Base-by-base conservation (phyloP, 2,113 vertebrate species). In the Alethe diademata region DNA sequence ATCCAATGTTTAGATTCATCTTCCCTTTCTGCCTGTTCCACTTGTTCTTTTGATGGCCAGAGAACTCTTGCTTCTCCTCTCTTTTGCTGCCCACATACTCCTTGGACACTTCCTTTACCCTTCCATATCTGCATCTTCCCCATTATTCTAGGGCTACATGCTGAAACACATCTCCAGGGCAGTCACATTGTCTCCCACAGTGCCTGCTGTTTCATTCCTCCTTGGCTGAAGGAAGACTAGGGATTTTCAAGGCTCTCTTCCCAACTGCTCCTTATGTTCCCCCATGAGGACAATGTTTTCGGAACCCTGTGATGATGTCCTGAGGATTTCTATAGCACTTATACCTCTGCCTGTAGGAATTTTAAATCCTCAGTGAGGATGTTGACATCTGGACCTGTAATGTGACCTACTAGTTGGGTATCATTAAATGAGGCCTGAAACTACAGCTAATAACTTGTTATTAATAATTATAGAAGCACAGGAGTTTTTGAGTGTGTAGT, bases 41-140 rank as follows among this genome's bases (percentile, higher is more conserved):
- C 36, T 73, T 62, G 23, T 73, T 35, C 29, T 66, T 79, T 40
- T 43, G 36, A 54, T 69, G 58, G 14, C n/a, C 31, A 42, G 53
- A 85, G 28, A 56, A 35, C 26, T 66, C 31, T 67, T 82, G 15
- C 57, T 75, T 43, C 43, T n/a, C 6, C 12, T 10, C 3, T 35
- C 22, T 72, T 91, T 40, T 74, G 38, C 0, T 0, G 12, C 23
- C 33, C 14, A 1, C 1, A 0, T 71, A 9, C 20, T 66, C 40
- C 45, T 40, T 57, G 62, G 35, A 72, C 48, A 20, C 5, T 45
- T 19, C 26, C 25, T 42, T 70, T 57, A 14, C 33, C 72, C 15
- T 22, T 8, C 43, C 12, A 0, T 69, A 16, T 43, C 16, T 26
- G 5, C 31, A 29, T 43, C 53, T 71, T 61, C 8, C 38, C 33